Evolutionary conservation across 2,888 invertebrate genomes (phyloP).

Genomic region (Patella depressa): DNA sequence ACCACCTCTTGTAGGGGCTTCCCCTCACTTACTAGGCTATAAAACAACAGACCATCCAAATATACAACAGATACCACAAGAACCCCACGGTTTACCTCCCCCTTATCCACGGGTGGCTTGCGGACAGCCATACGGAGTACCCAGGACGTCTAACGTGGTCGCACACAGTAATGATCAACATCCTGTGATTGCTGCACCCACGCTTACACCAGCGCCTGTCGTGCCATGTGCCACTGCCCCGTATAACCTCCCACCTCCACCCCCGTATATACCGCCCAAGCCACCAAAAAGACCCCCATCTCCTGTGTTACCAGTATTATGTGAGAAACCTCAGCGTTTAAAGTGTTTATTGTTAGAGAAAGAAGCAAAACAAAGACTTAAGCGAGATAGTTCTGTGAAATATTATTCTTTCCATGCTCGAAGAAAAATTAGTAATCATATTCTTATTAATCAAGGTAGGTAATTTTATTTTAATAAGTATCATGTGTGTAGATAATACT

Average conservation of each 20-base stretch:
- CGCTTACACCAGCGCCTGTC: not conserved
- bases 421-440: slow-evolving; percentile 52
- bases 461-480: not conserved
- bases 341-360: slow-evolving; percentile 56
- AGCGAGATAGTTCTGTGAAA: slow-evolving; percentile 57
- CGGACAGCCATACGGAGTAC: slow-evolving; percentile 18
- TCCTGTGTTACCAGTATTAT: slow-evolving; percentile 43
- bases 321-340: slow-evolving; percentile 50
- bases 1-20: slow-evolving; percentile 19
- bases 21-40: slow-evolving; percentile 25
- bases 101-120: slow-evolving; percentile 32
- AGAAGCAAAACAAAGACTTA: slow-evolving; percentile 59
- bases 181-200: not conserved
- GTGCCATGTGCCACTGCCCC: not conserved
- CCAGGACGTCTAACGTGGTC: slow-evolving; percentile 18
- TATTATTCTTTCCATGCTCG: slow-evolving; percentile 54
- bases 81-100: slow-evolving; percentile 28
- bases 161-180: not conserved
- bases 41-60: slow-evolving; percentile 17
- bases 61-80: slow-evolving; percentile 21
- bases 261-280: slow-evolving; percentile 22
- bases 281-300: slow-evolving; percentile 14
- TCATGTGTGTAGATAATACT: too few relatives aligned
- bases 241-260: slow-evolving; percentile 23
- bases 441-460: slow-evolving; percentile 56